Evolutionary conservation across 2,797 vertebrate species (phyloP), one percentile per base, ranked within the genome.

Genomic region (Chaunax sp.): DNA sequence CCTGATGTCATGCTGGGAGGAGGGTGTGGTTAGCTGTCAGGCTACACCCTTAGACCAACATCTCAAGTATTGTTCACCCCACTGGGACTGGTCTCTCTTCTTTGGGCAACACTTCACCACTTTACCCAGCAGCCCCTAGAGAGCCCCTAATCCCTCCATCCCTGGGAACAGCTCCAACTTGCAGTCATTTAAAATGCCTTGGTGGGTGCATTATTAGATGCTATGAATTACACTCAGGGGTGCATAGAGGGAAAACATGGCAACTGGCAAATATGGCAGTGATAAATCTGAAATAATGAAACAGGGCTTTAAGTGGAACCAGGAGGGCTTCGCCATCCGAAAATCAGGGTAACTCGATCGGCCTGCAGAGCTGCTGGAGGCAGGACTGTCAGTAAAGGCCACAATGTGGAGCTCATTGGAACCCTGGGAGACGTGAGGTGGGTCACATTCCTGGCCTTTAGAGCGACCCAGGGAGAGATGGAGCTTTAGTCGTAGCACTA

Each of bases 261-360:
- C 85, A 80, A 89, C 82, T 77, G 86, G 85, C 82, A 83, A 90
- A 89, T 77, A 77, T 75, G 69, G 82, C 88, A 88, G 89, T 90
- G 88, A 91, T 92, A 93, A 92, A 93, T 93, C 90, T 87, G 73
- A 91, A 92, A 93, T 93, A 93, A 93, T 93, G 92, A 91, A 93
- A 92, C 76, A 12, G 82, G 56, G 74, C 78, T 82, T 59, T 92
- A 93, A 93, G 89, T 93, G 86, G 80, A 91, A 91, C 85, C 91
- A 93, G 92, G 83, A 84, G 89, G 78, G 35, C 72, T 77, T 64
- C 25, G 55, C 76, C 82, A 83, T 89, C 87, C 84, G 72, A 82
- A 62, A 64, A 68, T 83, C 64, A 23, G 53, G 58, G 91, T 81
- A 92, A 92, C 81, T 41, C 11, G 82, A 92, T 85, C 82, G 74